These are phyloP conservation scores for Sphaerophoria taeniata DNA, from an alignment of 2,888 invertebrate genomes.

Conservation along the genomic window DNA sequence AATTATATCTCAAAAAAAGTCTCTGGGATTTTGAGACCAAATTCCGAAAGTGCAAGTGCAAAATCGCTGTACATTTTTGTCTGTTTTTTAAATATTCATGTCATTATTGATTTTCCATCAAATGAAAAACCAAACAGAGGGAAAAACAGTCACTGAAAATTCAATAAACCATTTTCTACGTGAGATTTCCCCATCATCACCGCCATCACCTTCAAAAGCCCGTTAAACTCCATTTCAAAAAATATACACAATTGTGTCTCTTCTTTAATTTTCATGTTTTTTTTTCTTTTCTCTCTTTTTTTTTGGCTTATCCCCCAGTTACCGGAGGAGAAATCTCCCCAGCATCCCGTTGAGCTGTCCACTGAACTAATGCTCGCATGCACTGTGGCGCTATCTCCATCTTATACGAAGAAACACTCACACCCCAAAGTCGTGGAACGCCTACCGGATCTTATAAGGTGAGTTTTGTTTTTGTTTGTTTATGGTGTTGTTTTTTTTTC, in stretches of 20 bases:
- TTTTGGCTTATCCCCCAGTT: conserved; percentile 78
- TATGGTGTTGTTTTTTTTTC: conserved; percentile 59
- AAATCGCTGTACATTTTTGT: conserved; percentile 34
- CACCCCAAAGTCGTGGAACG: conserved; percentile 83
- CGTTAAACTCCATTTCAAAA: conserved; percentile 62
- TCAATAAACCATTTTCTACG: conserved; percentile 73
- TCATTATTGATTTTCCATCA: conserved; percentile 70
- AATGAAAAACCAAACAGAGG: neutral
- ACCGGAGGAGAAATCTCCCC: conserved; percentile 83
- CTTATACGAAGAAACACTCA: conserved; percentile 82
- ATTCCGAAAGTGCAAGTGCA: conserved; percentile 70
- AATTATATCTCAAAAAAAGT: conserved; percentile 40
- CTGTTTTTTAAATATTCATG: conserved; percentile 54
- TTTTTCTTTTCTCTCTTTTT: conserved; percentile 25
- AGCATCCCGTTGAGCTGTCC: conserved; percentile 83
- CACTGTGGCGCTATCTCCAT: conserved; percentile 82
- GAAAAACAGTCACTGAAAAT: conserved; percentile 55
- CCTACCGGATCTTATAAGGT: conserved; percentile 83
- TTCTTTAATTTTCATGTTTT: neutral
- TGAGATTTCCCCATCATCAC: conserved; percentile 58
- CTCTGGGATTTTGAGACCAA: conserved; percentile 45
- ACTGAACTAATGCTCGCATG: conserved; percentile 83
- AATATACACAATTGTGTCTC: conserved; percentile 11
- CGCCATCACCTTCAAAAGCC: conserved; percentile 31
- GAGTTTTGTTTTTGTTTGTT: conserved; percentile 76